These are phyloP conservation scores for Philotrypesis tridentata DNA, from an alignment of 1,140 invertebrate genomes.

Conservation along the genomic window DNA sequence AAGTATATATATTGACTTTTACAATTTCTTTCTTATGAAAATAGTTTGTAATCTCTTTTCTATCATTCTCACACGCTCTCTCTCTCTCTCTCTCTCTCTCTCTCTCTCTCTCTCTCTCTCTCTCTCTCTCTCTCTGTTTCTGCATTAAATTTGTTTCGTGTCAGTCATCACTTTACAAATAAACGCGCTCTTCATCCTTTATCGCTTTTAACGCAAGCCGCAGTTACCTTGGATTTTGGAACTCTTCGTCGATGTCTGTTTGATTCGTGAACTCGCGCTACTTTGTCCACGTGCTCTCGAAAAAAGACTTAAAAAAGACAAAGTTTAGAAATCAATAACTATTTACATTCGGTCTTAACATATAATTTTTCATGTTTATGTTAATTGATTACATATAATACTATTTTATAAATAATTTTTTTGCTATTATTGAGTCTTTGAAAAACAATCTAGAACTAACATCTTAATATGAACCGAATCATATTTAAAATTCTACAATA, in stretches of 20 bases:
- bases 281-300: slow-evolving; percentile 33
- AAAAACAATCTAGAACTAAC: background rate
- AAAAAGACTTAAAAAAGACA: slow-evolving; percentile 45
- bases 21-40: slow-evolving; percentile 72
- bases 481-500: background rate
- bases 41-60: slow-evolving; percentile 59
- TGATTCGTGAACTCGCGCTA: slow-evolving; percentile 54
- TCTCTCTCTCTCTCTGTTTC: background rate
- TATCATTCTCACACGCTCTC: no score
- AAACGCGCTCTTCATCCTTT: slow-evolving; percentile 40
- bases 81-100: slow-evolving; percentile 37
- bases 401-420: background rate
- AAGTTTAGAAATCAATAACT: slow-evolving; percentile 33
- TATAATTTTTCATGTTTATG: slow-evolving; percentile 4
- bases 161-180: slow-evolving; percentile 34
- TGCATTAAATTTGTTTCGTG: background rate
- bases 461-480: background rate
- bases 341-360: slow-evolving; percentile 32
- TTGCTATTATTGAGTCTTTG: background rate
- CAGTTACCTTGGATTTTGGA: slow-evolving; percentile 37
- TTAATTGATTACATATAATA: background rate
- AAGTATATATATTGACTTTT: slow-evolving; percentile 69
- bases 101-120: slow-evolving; percentile 32
- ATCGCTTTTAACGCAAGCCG: slow-evolving; percentile 33
- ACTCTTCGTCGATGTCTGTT: slow-evolving; percentile 52